Percentiles rank a stretch among this genome's conserved stretches.
Evolutionary conservation across 2,888 invertebrate genomes (phyloP).

Genomic region (Drosophila rubida): DNA sequence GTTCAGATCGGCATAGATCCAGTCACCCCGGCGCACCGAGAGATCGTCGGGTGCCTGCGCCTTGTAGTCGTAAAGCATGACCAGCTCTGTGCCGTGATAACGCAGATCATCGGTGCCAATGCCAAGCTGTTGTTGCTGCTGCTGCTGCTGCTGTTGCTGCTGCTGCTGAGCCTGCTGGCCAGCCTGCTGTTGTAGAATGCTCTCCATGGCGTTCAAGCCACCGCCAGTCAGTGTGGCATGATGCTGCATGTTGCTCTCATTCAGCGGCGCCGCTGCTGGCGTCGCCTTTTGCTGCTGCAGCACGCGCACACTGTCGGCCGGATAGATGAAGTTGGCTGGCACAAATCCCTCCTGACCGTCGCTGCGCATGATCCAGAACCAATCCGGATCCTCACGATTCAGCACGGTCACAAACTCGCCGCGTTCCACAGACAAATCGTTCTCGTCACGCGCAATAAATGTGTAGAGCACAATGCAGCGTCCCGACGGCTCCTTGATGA

Average conservation of each 20-base stretch:
- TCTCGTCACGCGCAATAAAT: constrained; percentile 96
- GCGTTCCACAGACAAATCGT: constrained; percentile 96
- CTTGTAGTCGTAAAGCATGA: constrained; percentile 98
- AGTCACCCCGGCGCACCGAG: constrained; percentile 95
- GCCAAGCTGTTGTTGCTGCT: constrained; percentile 77
- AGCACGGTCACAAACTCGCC: constrained; percentile 98
- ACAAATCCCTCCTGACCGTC: constrained; percentile 98
- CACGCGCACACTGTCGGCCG: constrained; percentile 90
- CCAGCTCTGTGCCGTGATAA: constrained; percentile 95
- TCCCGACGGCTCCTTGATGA: constrained; percentile 93
- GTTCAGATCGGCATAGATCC: constrained; percentile 97
- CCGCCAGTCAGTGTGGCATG: constrained; percentile 54
- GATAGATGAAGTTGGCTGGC: constrained; percentile 97
- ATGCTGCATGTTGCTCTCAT: constrained; percentile 62
- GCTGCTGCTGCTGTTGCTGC: constrained; percentile 59
- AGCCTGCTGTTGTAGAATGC: constrained; percentile 59
- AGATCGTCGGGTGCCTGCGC: constrained; percentile 97
- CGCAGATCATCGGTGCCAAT: constrained; percentile 88
- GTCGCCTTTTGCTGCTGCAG: constrained; percentile 59
- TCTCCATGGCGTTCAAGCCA: constrained; percentile 55
- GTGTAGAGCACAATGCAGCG: constrained; percentile 96
- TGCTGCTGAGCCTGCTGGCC: constrained; percentile 58
- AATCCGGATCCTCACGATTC: constrained; percentile 97
- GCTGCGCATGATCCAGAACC: constrained; percentile 97
- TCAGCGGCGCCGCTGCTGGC: constrained; percentile 44